These are phyloP conservation scores for Sceloporus undulatus DNA, from an alignment of 2,113 vertebrate species.

Conservation along the genomic window DNA sequence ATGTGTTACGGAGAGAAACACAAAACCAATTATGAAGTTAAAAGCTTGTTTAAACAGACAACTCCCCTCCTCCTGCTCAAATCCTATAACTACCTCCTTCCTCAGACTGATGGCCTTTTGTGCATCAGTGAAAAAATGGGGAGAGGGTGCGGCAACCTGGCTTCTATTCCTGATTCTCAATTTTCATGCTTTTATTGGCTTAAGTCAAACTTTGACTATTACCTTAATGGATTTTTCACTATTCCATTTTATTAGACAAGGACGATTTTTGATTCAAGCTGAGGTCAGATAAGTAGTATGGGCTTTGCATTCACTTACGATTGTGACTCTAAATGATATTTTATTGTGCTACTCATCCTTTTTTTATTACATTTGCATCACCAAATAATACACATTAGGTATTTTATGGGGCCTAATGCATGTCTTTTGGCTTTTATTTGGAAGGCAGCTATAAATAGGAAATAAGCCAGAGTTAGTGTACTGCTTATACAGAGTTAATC, in stretches of 20 bases:
- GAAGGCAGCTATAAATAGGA: conserved; percentile 51
- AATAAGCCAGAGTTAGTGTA: neutral
- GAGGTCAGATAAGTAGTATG: conserved; percentile 48
- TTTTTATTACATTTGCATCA: conserved; percentile 48
- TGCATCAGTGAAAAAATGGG: conserved; percentile 36
- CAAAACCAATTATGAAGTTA: conserved; percentile 29
- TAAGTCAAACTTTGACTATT: conserved; percentile 39
- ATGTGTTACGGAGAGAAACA: conserved; percentile 30
- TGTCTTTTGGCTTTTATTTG: conserved; percentile 48
- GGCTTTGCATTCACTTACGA: conserved; percentile 47
- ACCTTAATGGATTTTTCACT: conserved; percentile 38
- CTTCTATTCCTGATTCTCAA: conserved; percentile 37
- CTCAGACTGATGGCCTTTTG: conserved; percentile 35
- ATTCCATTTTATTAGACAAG: conserved; percentile 49
- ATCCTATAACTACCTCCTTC: too few species aligned
- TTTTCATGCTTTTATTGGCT: conserved; percentile 32
- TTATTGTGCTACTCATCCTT: conserved; percentile 49
- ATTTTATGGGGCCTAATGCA: conserved; percentile 37
- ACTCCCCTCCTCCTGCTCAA: neutral
- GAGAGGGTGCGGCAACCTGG: conserved; percentile 44
- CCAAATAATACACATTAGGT: conserved; percentile 39
- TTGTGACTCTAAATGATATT: conserved; percentile 60
- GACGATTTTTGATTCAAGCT: conserved; percentile 53
- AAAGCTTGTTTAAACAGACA: conserved; percentile 5
- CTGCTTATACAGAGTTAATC: neutral